phyloP scores from a whole-genome alignment of 2,888 invertebrate genomes.

The Fragum fragum region DNA sequence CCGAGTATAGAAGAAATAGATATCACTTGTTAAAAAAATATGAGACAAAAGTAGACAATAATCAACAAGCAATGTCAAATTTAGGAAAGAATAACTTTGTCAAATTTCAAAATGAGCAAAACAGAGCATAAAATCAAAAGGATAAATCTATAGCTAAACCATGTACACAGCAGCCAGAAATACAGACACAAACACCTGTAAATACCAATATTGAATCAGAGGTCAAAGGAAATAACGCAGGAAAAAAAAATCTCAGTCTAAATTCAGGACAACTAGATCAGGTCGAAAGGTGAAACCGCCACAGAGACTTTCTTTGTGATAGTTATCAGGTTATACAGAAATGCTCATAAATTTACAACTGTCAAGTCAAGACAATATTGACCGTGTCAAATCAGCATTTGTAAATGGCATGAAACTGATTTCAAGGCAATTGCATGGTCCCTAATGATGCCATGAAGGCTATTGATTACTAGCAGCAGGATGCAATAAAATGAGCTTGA shows the following conservation, averaged over 20 bases:
- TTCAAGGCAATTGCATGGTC: neutral
- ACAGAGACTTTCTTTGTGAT: slow-evolving; percentile 1
- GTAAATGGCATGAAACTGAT: neutral
- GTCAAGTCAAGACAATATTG: too few relatives aligned
- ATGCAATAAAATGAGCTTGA: neutral
- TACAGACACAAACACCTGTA: neutral
- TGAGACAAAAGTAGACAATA: neutral
- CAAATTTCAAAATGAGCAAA: neutral
- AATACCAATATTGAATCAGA: slow-evolving; percentile 13
- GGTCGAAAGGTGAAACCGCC: slow-evolving; percentile 12
- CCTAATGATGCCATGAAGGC: neutral
- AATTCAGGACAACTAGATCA: slow-evolving; percentile 18
- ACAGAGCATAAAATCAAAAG: too few relatives aligned
- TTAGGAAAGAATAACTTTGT: neutral
- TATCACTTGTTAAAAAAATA: neutral
- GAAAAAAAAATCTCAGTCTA: neutral
- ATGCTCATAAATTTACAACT: too few relatives aligned
- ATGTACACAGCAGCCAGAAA: neutral
- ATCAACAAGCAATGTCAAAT: neutral
- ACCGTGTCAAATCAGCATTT: too few relatives aligned
- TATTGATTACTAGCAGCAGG: neutral
- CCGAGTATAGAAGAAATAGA: slow-evolving; percentile 2
- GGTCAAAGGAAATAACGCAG: neutral
- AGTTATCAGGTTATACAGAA: too few relatives aligned
- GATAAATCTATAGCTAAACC: too few relatives aligned